Evolutionary conservation across 1,140 invertebrate species (phyloP).

Genomic region (Euwallacea fornicatus): DNA sequence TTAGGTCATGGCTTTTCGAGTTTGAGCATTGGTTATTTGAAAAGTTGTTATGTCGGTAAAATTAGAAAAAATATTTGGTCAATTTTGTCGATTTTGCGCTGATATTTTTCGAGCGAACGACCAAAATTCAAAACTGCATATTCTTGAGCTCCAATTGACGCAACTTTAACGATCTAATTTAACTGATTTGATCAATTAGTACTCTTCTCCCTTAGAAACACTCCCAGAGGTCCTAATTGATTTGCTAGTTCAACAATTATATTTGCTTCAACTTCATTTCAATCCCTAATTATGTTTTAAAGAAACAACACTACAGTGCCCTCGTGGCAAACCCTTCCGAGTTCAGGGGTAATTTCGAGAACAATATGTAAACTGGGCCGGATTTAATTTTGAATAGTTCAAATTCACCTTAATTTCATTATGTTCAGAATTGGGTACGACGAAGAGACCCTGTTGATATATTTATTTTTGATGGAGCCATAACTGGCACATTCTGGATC

Average conservation of each 20-base stretch:
- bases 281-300: not conserved
- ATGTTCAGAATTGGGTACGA: not conserved
- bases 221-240: not conserved
- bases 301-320: not conserved
- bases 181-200: no score
- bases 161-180: not conserved
- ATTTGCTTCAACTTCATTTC: not conserved
- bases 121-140: not conserved
- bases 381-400: conserved; percentile 1
- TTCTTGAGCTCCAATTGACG: not conserved
- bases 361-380: not conserved
- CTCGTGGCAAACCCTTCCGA: not conserved
- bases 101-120: not conserved
- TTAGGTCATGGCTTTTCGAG: no score
- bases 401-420: conserved; percentile 3
- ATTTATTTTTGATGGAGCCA: no score
- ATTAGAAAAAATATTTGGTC: not conserved
- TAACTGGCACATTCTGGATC: no score
- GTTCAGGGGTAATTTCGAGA: not conserved
- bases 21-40: no score
- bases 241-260: conserved; percentile 1
- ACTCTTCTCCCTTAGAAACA: not conserved
- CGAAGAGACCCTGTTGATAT: no score
- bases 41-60: not conserved
- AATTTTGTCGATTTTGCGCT: not conserved